These are phyloP conservation scores for Taxidea taxus DNA, from an alignment of 2,113 vertebrate genomes.

Conservation along the genomic window DNA sequence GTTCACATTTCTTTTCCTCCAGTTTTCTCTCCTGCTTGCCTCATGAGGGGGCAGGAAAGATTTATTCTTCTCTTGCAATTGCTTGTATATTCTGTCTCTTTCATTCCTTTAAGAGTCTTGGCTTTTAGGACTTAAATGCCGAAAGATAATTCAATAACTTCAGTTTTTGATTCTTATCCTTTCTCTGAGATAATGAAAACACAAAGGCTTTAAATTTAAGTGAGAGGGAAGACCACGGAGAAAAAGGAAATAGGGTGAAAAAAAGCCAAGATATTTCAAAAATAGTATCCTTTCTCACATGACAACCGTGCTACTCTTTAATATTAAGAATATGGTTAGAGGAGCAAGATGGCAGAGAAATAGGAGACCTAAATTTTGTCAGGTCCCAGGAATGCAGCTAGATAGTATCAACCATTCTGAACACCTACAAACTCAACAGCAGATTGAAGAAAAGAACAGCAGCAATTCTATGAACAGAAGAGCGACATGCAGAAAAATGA, in stretches of 20 bases:
- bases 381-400: no score
- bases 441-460: no score
- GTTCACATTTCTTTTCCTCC: neutral
- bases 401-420: no score
- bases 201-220: neutral
- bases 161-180: neutral
- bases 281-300: neutral
- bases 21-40: neutral
- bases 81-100: neutral
- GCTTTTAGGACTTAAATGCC: conserved; percentile 1
- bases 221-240: neutral
- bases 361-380: no score
- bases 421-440: no score
- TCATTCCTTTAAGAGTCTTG: neutral
- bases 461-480: no score
- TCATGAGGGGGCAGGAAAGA: neutral
- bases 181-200: neutral
- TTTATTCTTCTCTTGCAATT: neutral
- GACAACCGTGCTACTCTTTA: neutral
- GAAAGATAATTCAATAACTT: conserved; percentile 25
- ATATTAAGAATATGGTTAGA: neutral
- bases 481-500: no score
- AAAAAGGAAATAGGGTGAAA: neutral
- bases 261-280: neutral
- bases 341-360: no score